Percentiles rank a stretch among this genome's conserved stretches.
Evolutionary conservation across 2,797 vertebrate species (phyloP).

Genomic region (Vipera latastei): DNA sequence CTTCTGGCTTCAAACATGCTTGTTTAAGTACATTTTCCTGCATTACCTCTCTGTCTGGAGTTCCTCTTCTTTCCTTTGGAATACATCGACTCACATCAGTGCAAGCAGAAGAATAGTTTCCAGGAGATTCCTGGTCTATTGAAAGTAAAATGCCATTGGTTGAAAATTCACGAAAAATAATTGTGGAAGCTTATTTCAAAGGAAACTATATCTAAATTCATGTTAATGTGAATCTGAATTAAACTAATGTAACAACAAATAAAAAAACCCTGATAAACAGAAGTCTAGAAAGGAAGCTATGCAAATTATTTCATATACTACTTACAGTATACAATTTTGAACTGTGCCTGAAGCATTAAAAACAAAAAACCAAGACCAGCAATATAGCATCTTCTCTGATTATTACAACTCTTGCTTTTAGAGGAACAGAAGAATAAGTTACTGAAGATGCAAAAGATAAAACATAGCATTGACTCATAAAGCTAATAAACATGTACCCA

Average conservation of each 20-base stretch:
- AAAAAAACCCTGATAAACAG: background rate
- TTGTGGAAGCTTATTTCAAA: slow-evolving; percentile 30
- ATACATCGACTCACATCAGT: slow-evolving; percentile 77
- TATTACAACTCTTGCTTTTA: background rate
- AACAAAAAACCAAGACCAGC: background rate
- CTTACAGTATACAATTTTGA: background rate
- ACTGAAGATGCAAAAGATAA: background rate
- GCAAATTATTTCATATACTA: background rate
- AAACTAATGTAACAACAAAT: slow-evolving; percentile 22
- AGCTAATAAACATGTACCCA: slow-evolving; percentile 24
- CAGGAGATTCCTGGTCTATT: slow-evolving; percentile 84
- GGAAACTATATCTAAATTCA: slow-evolving; percentile 13
- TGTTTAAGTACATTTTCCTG: slow-evolving; percentile 7
- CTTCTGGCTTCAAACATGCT: background rate
- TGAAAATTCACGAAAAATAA: slow-evolving; percentile 29
- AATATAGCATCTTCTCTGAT: background rate
- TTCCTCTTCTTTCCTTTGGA: slow-evolving; percentile 83
- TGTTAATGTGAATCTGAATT: slow-evolving; percentile 1
- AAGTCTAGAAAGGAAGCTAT: slow-evolving; percentile 16
- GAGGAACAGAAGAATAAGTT: background rate
- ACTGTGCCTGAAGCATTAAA: background rate
- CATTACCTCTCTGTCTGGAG: slow-evolving; percentile 90
- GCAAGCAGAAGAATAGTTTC: slow-evolving; percentile 81
- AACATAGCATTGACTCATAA: slow-evolving; percentile 20
- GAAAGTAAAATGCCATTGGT: slow-evolving; percentile 58